phyloP scores from a whole-genome alignment of 2,113 vertebrate genomes.

The Athene cunicularia region DNA sequence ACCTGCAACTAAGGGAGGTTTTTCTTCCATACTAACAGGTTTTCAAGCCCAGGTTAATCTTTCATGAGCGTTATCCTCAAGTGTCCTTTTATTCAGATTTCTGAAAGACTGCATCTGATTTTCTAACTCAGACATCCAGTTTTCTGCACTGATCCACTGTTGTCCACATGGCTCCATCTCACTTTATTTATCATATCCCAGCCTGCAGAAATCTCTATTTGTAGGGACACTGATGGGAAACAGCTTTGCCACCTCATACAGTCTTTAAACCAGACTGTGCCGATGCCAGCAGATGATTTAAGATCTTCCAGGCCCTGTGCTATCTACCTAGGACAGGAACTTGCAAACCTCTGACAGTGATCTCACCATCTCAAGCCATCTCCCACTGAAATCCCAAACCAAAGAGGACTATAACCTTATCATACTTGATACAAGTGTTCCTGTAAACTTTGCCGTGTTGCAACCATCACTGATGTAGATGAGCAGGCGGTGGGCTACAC shows the following conservation, averaged over 20 bases:
- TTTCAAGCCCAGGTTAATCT: constrained; percentile 17
- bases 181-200: background rate
- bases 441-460: background rate
- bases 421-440: background rate
- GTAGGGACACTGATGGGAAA: background rate
- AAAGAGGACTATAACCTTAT: too few species aligned
- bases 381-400: background rate
- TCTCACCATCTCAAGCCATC: background rate
- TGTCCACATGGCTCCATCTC: background rate
- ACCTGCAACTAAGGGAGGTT: background rate
- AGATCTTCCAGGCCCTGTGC: background rate
- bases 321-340: background rate
- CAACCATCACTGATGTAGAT: background rate
- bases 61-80: background rate
- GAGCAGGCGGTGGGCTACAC: background rate
- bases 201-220: background rate
- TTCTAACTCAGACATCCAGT: background rate
- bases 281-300: background rate
- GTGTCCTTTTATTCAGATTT: background rate
- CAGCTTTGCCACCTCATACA: background rate
- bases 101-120: background rate
- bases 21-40: background rate
- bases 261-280: background rate
- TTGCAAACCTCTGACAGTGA: background rate
- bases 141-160: background rate